Evolutionary conservation across 2,888 invertebrate species (phyloP).

Genomic region (Alcis repandata): DNA sequence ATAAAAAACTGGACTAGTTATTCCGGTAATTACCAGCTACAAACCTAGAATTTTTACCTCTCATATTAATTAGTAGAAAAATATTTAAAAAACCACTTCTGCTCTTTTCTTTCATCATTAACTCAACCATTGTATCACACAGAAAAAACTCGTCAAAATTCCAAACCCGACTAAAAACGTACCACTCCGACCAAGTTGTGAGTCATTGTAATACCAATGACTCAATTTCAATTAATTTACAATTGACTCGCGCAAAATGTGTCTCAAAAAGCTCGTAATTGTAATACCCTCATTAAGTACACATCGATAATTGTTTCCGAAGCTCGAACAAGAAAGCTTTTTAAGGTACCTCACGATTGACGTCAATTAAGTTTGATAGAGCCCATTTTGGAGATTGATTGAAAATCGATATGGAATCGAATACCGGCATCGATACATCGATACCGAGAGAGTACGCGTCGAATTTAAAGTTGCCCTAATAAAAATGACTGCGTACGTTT

Average conservation of each 20-base stretch:
- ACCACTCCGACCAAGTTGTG: not conserved
- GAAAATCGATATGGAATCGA: conserved; percentile 74
- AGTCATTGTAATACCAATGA: conserved; percentile 17
- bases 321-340: conserved; percentile 59
- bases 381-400: conserved; percentile 77
- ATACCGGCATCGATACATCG: conserved; percentile 45
- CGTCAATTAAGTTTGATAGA: conserved; percentile 81
- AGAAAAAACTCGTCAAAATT: not conserved
- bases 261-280: conserved; percentile 25
- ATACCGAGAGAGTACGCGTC: conserved; percentile 49
- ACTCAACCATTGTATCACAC: too few relatives aligned
- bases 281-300: conserved; percentile 39
- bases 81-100: too few relatives aligned
- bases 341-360: conserved; percentile 68
- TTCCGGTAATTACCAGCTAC: too few relatives aligned
- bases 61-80: too few relatives aligned
- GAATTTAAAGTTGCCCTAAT: conserved; percentile 65
- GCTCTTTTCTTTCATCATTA: too few relatives aligned
- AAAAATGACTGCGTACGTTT: conserved; percentile 52
- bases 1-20: too few relatives aligned
- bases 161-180: not conserved
- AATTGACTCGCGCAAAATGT: conserved; percentile 26
- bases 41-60: too few relatives aligned
- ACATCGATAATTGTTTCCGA: conserved; percentile 51
- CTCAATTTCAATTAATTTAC: conserved; percentile 34